Base-by-base conservation (phyloP, 2,113 vertebrate species). In the Microcebus jonahi region DNA sequence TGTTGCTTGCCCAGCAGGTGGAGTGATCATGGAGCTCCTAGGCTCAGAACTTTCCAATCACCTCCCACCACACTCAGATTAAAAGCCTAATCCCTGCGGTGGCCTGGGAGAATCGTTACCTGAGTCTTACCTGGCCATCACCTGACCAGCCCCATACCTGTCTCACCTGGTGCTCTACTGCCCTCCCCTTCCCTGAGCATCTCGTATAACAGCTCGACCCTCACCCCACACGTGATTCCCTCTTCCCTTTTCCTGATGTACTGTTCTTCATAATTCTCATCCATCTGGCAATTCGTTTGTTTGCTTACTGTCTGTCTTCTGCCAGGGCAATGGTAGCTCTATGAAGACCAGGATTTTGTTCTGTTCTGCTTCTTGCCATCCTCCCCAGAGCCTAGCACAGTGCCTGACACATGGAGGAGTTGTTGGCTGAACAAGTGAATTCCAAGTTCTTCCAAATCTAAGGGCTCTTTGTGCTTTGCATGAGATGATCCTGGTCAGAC, bases 1-100 rank as follows among this genome's bases (percentile, higher is more conserved):
- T 23, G 34, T 7, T 36, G 9, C 29, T 34, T 8, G 9, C 17
- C 2, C n/a, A 9, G n/a, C n/a, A 34, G 13, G 57, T 1, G 0
- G 21, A 14, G 23, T 10, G 61, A 27, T 8, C 27, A 23, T 0
- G 2, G 73, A 10, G 1, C 12, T 11, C 10, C 34, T 42, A 21
- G 20, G 39, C 48, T 67, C 87, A 21, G 50, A 53, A n/a, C 25
- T 12, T 61, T 42, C 70, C 61, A 8, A 6, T 15, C 34, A 18
- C 36, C 34, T 34, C 67, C 70, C 27, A 50, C 13, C 34, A 67
- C 2, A 8, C 68, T 42, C 13, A 3, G 4, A 57, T 50, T 31
- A 36, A 57, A 79, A 76, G 8, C 67, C 57, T 65, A 65, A 39
- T 70, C 50, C 81, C 59, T 20, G 8, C 3, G 14, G 53, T 42